These are phyloP conservation scores for Onychorhynchus coronatus DNA, from an alignment of 2,113 vertebrate genomes.

Conservation along the genomic window DNA sequence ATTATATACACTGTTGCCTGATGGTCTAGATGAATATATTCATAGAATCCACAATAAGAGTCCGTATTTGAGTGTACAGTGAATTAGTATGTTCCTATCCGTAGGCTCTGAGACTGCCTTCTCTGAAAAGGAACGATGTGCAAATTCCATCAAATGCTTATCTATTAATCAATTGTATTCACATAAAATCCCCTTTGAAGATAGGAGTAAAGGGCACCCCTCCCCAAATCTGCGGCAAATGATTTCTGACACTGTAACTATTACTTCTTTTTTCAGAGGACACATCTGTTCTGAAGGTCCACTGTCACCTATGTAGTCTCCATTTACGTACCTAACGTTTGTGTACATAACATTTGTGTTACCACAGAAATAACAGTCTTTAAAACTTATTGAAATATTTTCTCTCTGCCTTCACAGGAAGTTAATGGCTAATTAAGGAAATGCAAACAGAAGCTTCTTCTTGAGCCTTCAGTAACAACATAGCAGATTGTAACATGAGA, in stretches of 20 bases:
- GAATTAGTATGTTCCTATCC: background rate
- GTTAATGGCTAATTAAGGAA: slow-evolving; percentile 22
- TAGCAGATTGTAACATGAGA: background rate
- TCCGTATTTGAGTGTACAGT: background rate
- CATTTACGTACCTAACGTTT: too few relatives aligned
- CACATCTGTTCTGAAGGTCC: background rate
- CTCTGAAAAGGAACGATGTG: background rate
- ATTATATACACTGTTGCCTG: background rate
- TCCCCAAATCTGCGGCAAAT: background rate
- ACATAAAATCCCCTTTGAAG: background rate
- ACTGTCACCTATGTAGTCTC: background rate
- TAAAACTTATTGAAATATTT: background rate
- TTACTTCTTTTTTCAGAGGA: background rate
- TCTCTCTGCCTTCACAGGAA: background rate
- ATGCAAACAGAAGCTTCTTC: background rate
- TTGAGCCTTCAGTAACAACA: background rate
- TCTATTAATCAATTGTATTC: slow-evolving; percentile 4
- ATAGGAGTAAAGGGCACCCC: background rate
- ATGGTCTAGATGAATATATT: slow-evolving; percentile 6
- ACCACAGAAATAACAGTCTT: background rate
- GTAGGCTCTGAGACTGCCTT: background rate
- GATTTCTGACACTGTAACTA: background rate
- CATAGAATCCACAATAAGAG: background rate
- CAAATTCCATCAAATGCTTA: background rate
- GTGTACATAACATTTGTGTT: too few relatives aligned